Evolutionary conservation across 2,113 vertebrate genomes (phyloP).

Genomic region (Callocephalon fimbriatum): DNA sequence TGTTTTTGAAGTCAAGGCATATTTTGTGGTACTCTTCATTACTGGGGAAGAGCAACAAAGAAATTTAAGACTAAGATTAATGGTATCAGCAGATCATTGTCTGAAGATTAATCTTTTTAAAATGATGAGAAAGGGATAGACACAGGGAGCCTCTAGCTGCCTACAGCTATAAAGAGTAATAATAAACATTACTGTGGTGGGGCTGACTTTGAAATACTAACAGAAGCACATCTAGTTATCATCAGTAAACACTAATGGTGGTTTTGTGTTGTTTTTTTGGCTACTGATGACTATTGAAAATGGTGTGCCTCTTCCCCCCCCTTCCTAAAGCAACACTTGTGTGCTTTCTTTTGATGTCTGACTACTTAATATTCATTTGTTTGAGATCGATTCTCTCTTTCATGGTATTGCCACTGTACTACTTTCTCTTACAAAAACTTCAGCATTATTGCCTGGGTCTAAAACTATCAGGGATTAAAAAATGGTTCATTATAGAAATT

Average conservation of each 20-base stretch:
- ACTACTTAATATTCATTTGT: constrained; percentile 62
- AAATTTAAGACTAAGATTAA: constrained; percentile 64
- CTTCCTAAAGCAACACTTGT: constrained; percentile 51
- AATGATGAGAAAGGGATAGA: constrained; percentile 66
- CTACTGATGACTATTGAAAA: constrained; percentile 67
- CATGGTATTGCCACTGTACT: neutral
- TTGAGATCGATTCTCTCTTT: constrained; percentile 47
- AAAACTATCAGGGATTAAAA: constrained; percentile 37
- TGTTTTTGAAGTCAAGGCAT: constrained; percentile 28
- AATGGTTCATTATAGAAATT: constrained; percentile 77
- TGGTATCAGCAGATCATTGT: constrained; percentile 66
- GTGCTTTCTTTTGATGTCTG: constrained; percentile 1
- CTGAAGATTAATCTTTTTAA: constrained; percentile 76
- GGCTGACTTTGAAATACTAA: constrained; percentile 55
- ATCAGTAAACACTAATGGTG: constrained; percentile 71
- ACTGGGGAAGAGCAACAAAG: constrained; percentile 40
- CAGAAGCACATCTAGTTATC: constrained; percentile 61
- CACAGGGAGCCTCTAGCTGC: constrained; percentile 60
- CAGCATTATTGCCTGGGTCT: constrained; percentile 45
- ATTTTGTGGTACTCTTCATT: constrained; percentile 31
- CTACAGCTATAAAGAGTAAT: constrained; percentile 71
- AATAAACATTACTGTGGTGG: constrained; percentile 62
- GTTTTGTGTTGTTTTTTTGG: constrained; percentile 35
- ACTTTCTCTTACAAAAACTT: constrained; percentile 30
- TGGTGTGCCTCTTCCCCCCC: neutral